Base-by-base conservation (phyloP, 2,888 invertebrate genomes). In the Pinctada fucata region DNA sequence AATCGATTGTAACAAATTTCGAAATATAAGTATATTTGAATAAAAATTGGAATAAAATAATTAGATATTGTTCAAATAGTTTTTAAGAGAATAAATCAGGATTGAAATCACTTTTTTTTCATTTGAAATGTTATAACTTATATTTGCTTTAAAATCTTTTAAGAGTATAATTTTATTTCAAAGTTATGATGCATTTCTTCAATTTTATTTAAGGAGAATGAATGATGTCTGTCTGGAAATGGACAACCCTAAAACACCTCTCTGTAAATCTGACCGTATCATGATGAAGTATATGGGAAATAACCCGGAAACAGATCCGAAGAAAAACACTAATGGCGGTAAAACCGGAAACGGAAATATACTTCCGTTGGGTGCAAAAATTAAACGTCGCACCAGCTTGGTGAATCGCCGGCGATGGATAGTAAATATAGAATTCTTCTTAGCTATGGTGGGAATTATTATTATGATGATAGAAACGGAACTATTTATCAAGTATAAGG, bases 391-490 rank as follows among this genome's bases (percentile, higher is more conserved):
- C 4, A 72, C 80, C 50, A 69, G 71, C 5, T 67, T 84, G 1
- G 78, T 86, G 49, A 71, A 84, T 70, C 73, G 81, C 13, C 79
- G 88, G 8, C 81, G 85, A 6, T 84, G 87, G 82, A 81, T 90
- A 10, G 87, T 87, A 10, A 87, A 89, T 74, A 72, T 88, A 47
- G 84, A 87, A 51, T 86, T 88, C 72, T 80, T 79, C 2, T 75
- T 88, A 51, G 89, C 88, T 2, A 70, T 88, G 67, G 51, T 76
- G 8, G 90, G 90, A 48, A 87, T 90, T 48, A 45, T 85, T 1
- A 73, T 89, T n/a, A 89, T 90, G 90, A 83, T 89, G 76, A 76
- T 86, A 3, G 89, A 90, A 82, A 89, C 88, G 2, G 90, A 90
- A 71, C 77, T 89, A n/a, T 88, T 81, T 69, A 85, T 87, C 52